phyloP scores from a whole-genome alignment of 2,113 vertebrate genomes.

The Progne subis region DNA sequence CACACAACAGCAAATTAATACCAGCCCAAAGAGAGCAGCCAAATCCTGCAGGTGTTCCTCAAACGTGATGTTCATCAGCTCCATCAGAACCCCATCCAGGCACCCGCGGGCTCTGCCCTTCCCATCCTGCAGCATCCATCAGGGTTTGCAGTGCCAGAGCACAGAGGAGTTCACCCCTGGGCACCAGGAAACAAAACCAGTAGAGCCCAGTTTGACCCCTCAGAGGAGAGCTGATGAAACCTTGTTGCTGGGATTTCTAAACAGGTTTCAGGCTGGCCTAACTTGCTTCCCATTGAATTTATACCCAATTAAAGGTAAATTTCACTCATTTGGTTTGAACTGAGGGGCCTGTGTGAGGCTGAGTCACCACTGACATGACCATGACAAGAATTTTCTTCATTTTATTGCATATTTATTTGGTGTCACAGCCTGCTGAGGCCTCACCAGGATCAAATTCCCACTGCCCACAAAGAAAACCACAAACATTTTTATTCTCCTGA shows the following conservation, averaged over 20 bases:
- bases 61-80: not conserved
- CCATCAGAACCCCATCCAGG: not conserved
- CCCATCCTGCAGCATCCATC: not conserved
- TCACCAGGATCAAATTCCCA: not conserved
- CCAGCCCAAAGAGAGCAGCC: not conserved
- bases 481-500: not conserved
- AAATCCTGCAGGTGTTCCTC: not conserved
- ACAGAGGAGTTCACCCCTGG: not conserved
- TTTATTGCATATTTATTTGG: not conserved
- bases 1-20: not conserved
- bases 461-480: not conserved
- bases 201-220: not conserved
- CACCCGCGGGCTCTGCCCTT: not conserved
- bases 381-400: not conserved
- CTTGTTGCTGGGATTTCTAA: not conserved
- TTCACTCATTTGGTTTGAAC: not conserved
- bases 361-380: not conserved
- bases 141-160: not conserved
- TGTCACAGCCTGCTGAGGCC: not conserved
- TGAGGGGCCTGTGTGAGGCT: not conserved
- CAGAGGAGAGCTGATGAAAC: not conserved
- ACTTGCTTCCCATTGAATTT: not conserved
- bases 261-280: not conserved
- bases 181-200: fast-evolving
- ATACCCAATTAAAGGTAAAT: not conserved